Evolutionary conservation across 2,888 invertebrate species (phyloP), one percentile per base, ranked within the genome.

Genomic region (Blomia tropicalis): DNA sequence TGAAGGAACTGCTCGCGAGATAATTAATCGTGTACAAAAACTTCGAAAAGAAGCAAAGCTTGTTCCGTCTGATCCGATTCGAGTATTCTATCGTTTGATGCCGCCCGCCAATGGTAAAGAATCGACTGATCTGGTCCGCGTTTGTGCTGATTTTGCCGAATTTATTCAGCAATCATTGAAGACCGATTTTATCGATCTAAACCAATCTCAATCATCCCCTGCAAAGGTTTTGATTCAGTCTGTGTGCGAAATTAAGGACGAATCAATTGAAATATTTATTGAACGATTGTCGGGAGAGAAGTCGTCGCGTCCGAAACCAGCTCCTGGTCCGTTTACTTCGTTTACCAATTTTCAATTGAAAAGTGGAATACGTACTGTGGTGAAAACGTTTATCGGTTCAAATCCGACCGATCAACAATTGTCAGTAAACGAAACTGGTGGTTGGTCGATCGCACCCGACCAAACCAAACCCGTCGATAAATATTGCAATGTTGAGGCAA

Each of bases 1-100:
- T 71, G 96, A 98, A 78, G 98, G 98, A 7, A 79, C 87, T 27
- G 88, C 95, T 0, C 80, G 96, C 64, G 98, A 99, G 77, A 83
- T 65, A 27, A 87, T 93, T 64, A 98, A 96, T 73, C 81, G 96
- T 62, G 81, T 98, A 31, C 98, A 99, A 73, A 95, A 92, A 74
- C 77, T 98, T 14, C 79, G 96, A 64, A 99, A 99, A 75, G 91
- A 92, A 72, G 92, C 87, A 0, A 84, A 85, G 70, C 78, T 95
- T 36, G 84, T 91, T 25, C 93, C 93, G 0, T 85, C 89, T 0
- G 93, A 96, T 75, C 83, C 84, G 66, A 88, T 93, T 4, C 79
- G 81, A 44, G 84, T 90, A 14, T 89, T 81, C 74, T 89, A 85
- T 71, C 29, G 31, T 19, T 14, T 27, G 17, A 19, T 3, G 25